A percentile compares a stretch with the other conserved stretches of the same genome.
Evolutionary conservation across 2,797 vertebrate genomes (phyloP).

Genomic region (Spea hammondii): DNA sequence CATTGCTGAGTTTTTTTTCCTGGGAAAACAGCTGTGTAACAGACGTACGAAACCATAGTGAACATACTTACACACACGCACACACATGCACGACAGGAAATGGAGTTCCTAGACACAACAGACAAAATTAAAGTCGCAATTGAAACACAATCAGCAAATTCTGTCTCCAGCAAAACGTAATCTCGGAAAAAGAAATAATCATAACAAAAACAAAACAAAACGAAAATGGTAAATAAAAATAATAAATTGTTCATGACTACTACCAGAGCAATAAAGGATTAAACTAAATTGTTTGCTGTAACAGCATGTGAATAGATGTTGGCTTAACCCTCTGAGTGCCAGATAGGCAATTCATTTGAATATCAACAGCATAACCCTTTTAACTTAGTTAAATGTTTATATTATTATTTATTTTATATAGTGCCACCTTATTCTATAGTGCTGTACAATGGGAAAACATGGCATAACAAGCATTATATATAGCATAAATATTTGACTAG

Average conservation of each 20-base stretch:
- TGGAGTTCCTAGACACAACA: conserved; percentile 45
- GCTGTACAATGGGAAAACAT: no score
- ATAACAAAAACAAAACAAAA: conserved; percentile 24
- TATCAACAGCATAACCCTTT: no score
- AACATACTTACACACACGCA: neutral
- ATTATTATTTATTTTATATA: no score
- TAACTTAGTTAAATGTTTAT: no score
- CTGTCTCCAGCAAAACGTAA: conserved; percentile 4
- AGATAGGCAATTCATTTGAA: no score
- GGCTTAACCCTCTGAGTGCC: no score
- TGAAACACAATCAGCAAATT: conserved; percentile 41
- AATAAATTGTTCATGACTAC: conserved; percentile 18
- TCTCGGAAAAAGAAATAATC: conserved; percentile 3
- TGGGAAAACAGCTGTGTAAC: conserved; percentile 43
- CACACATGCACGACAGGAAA: conserved; percentile 38
- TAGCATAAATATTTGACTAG: no score
- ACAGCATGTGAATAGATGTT: no score
- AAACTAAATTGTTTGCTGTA: neutral
- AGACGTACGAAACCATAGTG: conserved; percentile 7
- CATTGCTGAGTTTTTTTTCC: conserved; percentile 24
- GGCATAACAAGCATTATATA: no score
- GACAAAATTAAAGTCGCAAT: conserved; percentile 27
- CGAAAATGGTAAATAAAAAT: conserved; percentile 33
- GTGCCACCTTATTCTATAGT: no score
- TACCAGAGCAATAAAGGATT: conserved; percentile 21